Base-by-base conservation (phyloP, 2,888 invertebrate genomes). In the Aporophyla nigra region DNA sequence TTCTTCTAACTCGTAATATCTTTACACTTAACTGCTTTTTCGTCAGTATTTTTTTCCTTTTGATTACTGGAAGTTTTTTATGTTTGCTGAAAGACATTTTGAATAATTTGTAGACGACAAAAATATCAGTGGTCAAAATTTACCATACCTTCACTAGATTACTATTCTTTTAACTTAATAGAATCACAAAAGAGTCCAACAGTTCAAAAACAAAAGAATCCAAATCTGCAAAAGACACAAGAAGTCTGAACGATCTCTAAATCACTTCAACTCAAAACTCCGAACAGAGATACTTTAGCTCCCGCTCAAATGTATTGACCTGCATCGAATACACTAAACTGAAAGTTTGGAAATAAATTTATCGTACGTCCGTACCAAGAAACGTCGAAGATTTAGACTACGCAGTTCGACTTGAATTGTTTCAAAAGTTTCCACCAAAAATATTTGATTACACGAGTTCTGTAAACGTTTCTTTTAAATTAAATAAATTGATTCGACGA, bases 291-390 rank as follows among this genome's bases (percentile, higher is more conserved):
- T 88, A 90, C 87, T 89, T 88, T 82, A 86, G 85, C 79, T 80
- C 86, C 80, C 85, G 82, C 88, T 89, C 89, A 87, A 91, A 91
- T 91, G 92, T 92, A 93, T 91, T 92, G 93, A 92, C 92, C 92
- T 91, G 91, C 89, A 90, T 89, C 84, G 89, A 89, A 88, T 89
- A 88, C 89, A 90, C 87, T 88, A 89, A 91, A 91, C 92, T 90
- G 86, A 91, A 93, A 93, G 88, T 94, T 94, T 71, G 85, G 86
- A 90, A 89, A 94, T 94, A 94, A 94, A 94, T 91, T 88, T 91
- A 85, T 91, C 89, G 86, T 82, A 84, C 89, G 90, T 92, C 92
- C 84, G 78, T 85, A 87, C 86, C 87, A 82, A 89, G 86, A 74
- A 85, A 79, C 51, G 65, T 58, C 61, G 65, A 73, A 83, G 85